Evolutionary conservation across 2,888 invertebrate species (phyloP), one percentile per base, ranked within the genome.

Genomic region (Eristalis pertinax): DNA sequence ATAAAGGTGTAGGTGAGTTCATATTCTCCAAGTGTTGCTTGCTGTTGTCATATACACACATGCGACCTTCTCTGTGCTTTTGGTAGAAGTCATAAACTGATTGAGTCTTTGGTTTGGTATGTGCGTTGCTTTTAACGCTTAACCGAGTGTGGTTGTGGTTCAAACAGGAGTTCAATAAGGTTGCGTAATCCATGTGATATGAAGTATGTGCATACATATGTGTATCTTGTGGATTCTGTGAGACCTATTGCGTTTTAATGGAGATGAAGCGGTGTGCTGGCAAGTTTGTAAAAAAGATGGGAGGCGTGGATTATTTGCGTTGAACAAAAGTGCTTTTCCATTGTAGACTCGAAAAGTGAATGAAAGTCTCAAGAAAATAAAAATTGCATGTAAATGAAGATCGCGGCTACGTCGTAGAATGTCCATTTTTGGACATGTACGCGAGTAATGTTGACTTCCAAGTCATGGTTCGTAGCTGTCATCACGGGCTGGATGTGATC

Each of bases 1-100:
- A 86, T 82, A 74, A 82, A 81, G 77, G 64, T 77, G 68, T 64
- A 74, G 62, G 26, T 69, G 74, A 74, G 82, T 82, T 78, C 60
- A 74, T 78, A 69, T 82, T 82, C 72, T 24, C 65, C 35, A 13
- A 83, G 73, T 38, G 32, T 24, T 75, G 70, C 65, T 22, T 50
- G n/a, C 70, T 38, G 26, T 10, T 32, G 32, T 32, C 63, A 13
- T 19, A n/a, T 32, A 19, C 35, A 65, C 64, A 65, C 35, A 65
- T 63, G 38, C 60, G 19, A 19, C n/a, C 22, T 29, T 38, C 62
- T 69, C 19, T 41, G 11, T 50, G 11, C 7, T 26, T 38, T 32
- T 15, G 26, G 22, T n/a, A n/a, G 19, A 32, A 73, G 26, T 38
- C 68, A 35, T 76, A 69, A 68, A 43, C 67, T 50, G 35, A 32